Evolutionary conservation across 2,888 invertebrate genomes (phyloP), one percentile per base, ranked within the genome.

Genomic region (Andrena marginata): DNA sequence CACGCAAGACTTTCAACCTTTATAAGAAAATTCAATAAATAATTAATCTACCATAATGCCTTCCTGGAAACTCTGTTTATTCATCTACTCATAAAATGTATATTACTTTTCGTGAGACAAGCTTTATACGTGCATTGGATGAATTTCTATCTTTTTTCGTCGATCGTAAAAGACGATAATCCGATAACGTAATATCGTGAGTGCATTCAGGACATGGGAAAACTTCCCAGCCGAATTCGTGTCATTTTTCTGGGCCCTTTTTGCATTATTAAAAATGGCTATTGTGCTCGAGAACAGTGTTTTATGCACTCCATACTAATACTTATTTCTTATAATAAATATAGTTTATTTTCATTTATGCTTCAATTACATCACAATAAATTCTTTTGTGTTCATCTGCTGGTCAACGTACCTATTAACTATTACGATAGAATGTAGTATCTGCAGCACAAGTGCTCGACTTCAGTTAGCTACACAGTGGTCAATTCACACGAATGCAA

Each of bases 111-210:
- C 10, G 23, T 26, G 54, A 56, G 23, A 56, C 20, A 26, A 26
- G 54, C 20, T 56, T 13, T 8, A 33, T n/a, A 31, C 31, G 33
- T 60, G 60, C n/a, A n/a, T 7, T n/a, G 16, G n/a, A 31, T 33
- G 31, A 31, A 7, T 31, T 16, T 31, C 31, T 60, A 31, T 31
- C 31, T 33, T 31, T 31, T 31, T 31, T 60, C 60, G n/a, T 31
- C 60, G 31, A 60, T 60, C 56, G 13, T 56, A 56, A 56, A 56
- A 56, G 56, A 56, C 56, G 23, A 56, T 56, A 56, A 56, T 42
- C 64, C 33, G 42, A 62, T 49, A 23, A 48, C 48, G 42, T 29
- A 42, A 23, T 65, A 48, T 49, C 65, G 49, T 29, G 42, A 48
- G 29, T 49, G 42, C 23, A 65, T 8, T 16, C 13, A 42, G 35